Percentiles rank a stretch among this genome's conserved stretches.
These are phyloP conservation scores for Sciurus vulgaris DNA, from an alignment of 2,797 vertebrate species.

Conservation along the genomic window DNA sequence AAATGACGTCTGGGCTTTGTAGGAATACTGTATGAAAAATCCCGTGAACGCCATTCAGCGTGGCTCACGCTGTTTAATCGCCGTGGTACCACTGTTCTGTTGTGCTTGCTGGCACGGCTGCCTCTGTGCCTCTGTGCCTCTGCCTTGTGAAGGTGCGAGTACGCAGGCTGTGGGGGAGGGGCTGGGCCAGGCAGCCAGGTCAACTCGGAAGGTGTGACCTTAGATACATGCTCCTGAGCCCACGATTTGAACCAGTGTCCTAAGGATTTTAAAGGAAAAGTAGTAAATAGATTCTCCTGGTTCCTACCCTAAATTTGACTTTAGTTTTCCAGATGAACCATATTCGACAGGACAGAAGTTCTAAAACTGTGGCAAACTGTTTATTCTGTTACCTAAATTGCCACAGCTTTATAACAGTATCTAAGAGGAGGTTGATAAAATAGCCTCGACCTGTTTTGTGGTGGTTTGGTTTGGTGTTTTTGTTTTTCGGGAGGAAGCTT, in stretches of 20 bases:
- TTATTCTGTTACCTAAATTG: not conserved
- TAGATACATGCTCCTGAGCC: not conserved
- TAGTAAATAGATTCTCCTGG: not conserved
- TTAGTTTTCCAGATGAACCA: not conserved
- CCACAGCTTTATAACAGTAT: not conserved
- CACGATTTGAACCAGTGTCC: not conserved
- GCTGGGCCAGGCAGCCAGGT: not conserved
- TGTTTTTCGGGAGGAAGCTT: not conserved
- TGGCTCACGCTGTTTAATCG: not conserved
- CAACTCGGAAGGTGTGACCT: not conserved
- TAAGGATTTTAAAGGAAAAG: not conserved
- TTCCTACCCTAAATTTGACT: not conserved
- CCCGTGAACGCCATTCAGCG: not conserved
- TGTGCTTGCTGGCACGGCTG: rapidly evolving
- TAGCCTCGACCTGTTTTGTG: not conserved
- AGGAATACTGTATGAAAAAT: slow-evolving; percentile 29
- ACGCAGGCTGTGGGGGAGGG: not conserved
- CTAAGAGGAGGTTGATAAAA: not conserved
- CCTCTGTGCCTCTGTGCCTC: not conserved
- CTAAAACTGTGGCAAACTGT: not conserved
- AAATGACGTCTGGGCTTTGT: slow-evolving; percentile 45
- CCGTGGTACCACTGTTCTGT: not conserved
- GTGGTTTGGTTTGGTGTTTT: not conserved
- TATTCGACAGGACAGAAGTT: not conserved
- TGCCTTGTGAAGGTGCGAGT: not conserved